Percentiles rank a stretch among this genome's conserved stretches.
Conservation (phyloP, 2,888 invertebrate genomes). For the Acronicta alni region DNA sequence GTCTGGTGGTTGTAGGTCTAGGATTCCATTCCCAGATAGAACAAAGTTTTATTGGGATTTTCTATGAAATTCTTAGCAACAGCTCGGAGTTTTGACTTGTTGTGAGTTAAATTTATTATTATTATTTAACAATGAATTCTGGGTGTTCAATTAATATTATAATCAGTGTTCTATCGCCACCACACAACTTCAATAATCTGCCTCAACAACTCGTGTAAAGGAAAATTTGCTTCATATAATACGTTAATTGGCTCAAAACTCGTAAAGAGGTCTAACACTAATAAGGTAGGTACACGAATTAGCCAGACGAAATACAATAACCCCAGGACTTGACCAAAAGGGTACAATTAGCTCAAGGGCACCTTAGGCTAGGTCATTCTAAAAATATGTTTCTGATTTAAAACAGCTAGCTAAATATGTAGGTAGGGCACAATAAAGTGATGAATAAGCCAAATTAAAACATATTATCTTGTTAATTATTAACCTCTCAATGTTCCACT, state of each 20-base stretch:
- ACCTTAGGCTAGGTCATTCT: constrained; percentile 2
- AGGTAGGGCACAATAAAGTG: constrained; percentile 2
- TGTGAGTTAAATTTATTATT: no score
- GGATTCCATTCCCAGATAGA: no score
- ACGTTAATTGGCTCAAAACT: background rate
- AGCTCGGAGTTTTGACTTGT: no score
- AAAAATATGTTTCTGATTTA: constrained; percentile 1
- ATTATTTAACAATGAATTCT: no score
- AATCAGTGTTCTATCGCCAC: no score
- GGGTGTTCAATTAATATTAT: no score
- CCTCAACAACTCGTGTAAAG: background rate
- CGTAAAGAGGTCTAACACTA: constrained; percentile 1
- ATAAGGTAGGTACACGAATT: constrained; percentile 2
- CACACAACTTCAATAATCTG: no score
- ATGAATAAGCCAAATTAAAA: constrained; percentile 6
- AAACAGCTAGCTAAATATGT: background rate
- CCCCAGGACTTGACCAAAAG: background rate
- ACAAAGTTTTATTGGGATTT: no score
- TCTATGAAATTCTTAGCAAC: no score
- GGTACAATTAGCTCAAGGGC: constrained; percentile 4
- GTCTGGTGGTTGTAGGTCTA: no score
- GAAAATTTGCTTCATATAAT: background rate
- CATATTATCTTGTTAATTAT: constrained; percentile 2
- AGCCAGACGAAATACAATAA: constrained; percentile 3
- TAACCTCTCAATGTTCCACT: constrained; percentile 9